Conservation (phyloP, 2,797 vertebrate species). For the Enteromius argenteus region DNA sequence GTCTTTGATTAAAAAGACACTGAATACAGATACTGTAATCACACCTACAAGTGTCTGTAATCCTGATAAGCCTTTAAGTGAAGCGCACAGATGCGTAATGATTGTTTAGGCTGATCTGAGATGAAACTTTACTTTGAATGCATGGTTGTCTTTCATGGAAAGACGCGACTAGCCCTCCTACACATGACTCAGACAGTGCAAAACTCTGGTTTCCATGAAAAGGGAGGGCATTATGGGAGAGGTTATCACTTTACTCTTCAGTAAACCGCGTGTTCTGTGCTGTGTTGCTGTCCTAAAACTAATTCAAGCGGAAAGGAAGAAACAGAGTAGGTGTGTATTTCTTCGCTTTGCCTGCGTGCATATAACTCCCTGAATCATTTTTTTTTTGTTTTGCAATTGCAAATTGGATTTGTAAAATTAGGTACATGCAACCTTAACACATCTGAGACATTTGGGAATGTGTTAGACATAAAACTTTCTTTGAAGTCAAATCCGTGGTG, state of each 20-base stretch:
- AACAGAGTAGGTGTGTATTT: conserved; percentile 29
- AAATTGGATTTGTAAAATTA: conserved; percentile 28
- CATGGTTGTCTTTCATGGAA: background rate
- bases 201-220: conserved; percentile 47
- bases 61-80: conserved; percentile 14
- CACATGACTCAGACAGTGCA: conserved; percentile 39
- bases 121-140: conserved; percentile 28
- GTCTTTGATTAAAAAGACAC: conserved; percentile 14
- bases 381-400: conserved; percentile 34
- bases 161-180: conserved; percentile 16
- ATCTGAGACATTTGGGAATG: conserved; percentile 26
- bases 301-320: conserved; percentile 42
- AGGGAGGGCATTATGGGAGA: conserved; percentile 32
- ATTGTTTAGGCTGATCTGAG: conserved; percentile 27
- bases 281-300: conserved; percentile 20
- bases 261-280: conserved; percentile 6
- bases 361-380: conserved; percentile 5
- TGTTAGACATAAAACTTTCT: conserved; percentile 38
- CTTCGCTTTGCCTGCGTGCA: conserved; percentile 13
- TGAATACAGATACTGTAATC: conserved; percentile 11
- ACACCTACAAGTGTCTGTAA: conserved; percentile 25
- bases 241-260: conserved; percentile 34
- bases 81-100: background rate
- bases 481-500: conserved; percentile 47
- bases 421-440: conserved; percentile 41